These are phyloP conservation scores for Dione juno DNA, from an alignment of 2,888 invertebrate species.

Conservation along the genomic window DNA sequence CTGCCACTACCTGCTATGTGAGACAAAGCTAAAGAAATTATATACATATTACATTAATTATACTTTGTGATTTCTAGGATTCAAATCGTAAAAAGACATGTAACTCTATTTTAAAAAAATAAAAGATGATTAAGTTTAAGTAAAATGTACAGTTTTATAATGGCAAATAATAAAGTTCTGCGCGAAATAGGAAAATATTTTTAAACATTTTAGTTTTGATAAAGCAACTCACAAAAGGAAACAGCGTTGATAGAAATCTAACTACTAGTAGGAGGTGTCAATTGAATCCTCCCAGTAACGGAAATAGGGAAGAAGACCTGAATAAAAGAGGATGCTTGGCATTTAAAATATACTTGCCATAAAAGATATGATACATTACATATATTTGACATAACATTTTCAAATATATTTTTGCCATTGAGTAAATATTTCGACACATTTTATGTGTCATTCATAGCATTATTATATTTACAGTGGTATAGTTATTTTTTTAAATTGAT, in stretches of 20 bases:
- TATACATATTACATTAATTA: too few relatives aligned
- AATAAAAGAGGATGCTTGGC: constrained; percentile 31
- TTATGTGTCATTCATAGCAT: background rate
- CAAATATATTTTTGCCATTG: background rate
- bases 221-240: constrained; percentile 32
- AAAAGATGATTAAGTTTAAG: too few relatives aligned
- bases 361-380: constrained; percentile 2
- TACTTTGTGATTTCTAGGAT: too few relatives aligned
- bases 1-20: too few relatives aligned
- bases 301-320: constrained; percentile 30
- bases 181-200: constrained; percentile 11
- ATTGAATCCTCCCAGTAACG: constrained; percentile 35
- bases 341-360: constrained; percentile 19
- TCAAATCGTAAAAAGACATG: too few relatives aligned
- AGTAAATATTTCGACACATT: background rate
- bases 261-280: constrained; percentile 35
- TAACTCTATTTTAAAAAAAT: too few relatives aligned
- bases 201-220: constrained; percentile 8
- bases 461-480: background rate
- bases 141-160: too few relatives aligned
- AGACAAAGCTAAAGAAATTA: too few relatives aligned
- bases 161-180: too few relatives aligned
- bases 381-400: background rate
- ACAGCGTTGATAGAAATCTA: constrained; percentile 35
- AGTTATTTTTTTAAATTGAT: constrained; percentile 2